A percentile compares a stretch with the other conserved stretches of the same genome.
Conservation (phyloP, 2,113 vertebrate species). For the Corythornis vintsioides region DNA sequence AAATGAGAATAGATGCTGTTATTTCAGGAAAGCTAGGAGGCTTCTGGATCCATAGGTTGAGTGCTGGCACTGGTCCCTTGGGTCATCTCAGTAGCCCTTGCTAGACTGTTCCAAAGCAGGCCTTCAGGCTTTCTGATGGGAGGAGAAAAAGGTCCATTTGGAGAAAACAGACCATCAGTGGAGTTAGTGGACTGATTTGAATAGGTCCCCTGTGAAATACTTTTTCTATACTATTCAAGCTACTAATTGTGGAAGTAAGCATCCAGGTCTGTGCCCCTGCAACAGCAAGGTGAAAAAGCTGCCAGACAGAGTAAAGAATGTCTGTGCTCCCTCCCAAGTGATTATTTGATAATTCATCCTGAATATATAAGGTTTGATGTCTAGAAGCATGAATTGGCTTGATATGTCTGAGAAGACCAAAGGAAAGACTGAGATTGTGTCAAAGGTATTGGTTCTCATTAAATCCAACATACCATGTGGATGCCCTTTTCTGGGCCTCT, state of each 20-base stretch:
- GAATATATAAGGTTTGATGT: background rate
- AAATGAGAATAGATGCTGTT: background rate
- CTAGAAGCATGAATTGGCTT: background rate
- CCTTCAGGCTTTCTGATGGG: background rate
- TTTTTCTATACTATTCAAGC: background rate
- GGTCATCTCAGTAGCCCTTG: background rate
- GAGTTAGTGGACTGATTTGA: background rate
- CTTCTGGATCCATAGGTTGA: fast-evolving
- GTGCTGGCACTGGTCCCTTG: background rate
- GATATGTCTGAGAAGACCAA: background rate
- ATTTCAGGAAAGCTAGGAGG: background rate
- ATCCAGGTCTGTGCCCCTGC: background rate
- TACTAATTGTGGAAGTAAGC: background rate
- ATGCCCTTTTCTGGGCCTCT: background rate
- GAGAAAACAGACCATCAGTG: background rate
- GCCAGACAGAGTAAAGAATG: background rate
- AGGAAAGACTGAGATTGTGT: background rate
- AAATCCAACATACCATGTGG: background rate
- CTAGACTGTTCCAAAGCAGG: background rate
- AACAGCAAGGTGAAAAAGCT: background rate
- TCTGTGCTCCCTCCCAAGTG: background rate
- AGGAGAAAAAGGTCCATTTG: background rate
- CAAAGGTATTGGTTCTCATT: background rate
- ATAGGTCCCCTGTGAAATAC: background rate
- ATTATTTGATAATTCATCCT: background rate